Evolutionary conservation across 2,888 invertebrate genomes (phyloP).

Genomic region (Pandemis corylana): DNA sequence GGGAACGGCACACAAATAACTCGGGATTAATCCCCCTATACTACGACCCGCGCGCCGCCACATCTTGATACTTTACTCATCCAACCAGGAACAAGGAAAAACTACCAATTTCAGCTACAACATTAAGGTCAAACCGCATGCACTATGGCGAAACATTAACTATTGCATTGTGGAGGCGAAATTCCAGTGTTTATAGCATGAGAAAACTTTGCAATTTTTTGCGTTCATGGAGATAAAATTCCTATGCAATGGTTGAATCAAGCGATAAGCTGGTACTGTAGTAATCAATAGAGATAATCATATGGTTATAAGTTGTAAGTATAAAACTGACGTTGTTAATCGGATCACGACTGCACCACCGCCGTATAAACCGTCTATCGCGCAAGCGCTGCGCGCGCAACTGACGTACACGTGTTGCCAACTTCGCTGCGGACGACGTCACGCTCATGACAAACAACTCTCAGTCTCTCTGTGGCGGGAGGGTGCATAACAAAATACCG

Average conservation of each 20-base stretch:
- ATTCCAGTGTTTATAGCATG: slow-evolving; percentile 50
- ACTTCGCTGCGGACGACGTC: slow-evolving; percentile 74
- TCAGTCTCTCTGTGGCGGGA: slow-evolving; percentile 49
- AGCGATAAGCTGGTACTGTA: slow-evolving; percentile 58
- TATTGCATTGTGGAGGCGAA: slow-evolving; percentile 44
- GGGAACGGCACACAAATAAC: slow-evolving; percentile 74
- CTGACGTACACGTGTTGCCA: slow-evolving; percentile 79
- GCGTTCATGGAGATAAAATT: slow-evolving; percentile 5
- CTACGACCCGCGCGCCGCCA: slow-evolving; percentile 57
- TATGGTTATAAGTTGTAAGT: slow-evolving; percentile 55
- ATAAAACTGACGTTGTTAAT: slow-evolving; percentile 83
- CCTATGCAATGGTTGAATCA: slow-evolving; percentile 58
- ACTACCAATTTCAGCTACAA: slow-evolving; percentile 11
- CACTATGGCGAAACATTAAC: slow-evolving; percentile 34
- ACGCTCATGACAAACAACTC: slow-evolving; percentile 48
- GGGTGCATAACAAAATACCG: slow-evolving; percentile 52
- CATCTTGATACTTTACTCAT: slow-evolving; percentile 55
- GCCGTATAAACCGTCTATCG: slow-evolving; percentile 83
- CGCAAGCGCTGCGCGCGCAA: slow-evolving; percentile 83
- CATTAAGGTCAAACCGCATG: slow-evolving; percentile 24
- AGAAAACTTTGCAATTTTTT: slow-evolving; percentile 10
- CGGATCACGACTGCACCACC: slow-evolving; percentile 84
- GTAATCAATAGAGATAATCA: slow-evolving; percentile 42
- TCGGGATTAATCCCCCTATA: slow-evolving; percentile 74
- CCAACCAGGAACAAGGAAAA: slow-evolving; percentile 8